Evolutionary conservation across 2,888 invertebrate species (phyloP).

Genomic region (Meliscaeva auricollis): DNA sequence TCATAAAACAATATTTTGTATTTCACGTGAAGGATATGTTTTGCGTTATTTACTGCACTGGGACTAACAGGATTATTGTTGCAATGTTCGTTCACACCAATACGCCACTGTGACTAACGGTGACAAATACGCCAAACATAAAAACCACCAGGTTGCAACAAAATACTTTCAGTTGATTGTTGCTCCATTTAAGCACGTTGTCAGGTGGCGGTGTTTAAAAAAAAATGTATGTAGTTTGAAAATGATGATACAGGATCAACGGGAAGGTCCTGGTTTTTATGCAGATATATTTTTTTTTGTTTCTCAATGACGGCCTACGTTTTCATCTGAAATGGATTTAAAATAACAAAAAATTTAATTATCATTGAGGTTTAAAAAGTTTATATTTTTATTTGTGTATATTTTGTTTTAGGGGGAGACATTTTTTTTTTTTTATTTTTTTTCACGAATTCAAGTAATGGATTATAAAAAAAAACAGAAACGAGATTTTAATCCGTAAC

Average conservation of each 20-base stretch:
- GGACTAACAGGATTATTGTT: conserved; percentile 65
- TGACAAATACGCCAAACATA: conserved; percentile 41
- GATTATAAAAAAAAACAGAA: too few relatives aligned
- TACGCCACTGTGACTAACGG: conserved; percentile 32
- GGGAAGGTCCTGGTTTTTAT: conserved; percentile 8
- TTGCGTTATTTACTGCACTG: conserved; percentile 36
- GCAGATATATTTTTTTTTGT: not conserved
- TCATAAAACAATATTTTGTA: conserved; percentile 73
- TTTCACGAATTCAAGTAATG: not conserved
- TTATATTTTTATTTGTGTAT: conserved; percentile 7
- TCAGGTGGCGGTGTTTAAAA: conserved; percentile 59
- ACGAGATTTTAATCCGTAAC: too few relatives aligned
- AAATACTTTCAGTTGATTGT: conserved; percentile 37
- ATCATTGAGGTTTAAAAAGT: conserved; percentile 33
- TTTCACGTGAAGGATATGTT: conserved; percentile 49
- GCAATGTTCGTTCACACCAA: conserved; percentile 60
- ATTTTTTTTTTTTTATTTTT: not conserved
- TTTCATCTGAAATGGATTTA: conserved; percentile 56
- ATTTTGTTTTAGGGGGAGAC: conserved; percentile 13
- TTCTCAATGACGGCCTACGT: not conserved
- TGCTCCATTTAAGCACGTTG: conserved; percentile 55
- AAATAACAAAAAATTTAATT: conserved; percentile 42
- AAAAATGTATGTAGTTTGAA: conserved; percentile 53
- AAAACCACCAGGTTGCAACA: conserved; percentile 49
- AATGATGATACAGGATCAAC: conserved; percentile 64